Evolutionary conservation across 2,113 vertebrate genomes (phyloP).

Genomic region (Manacus vitellinus): DNA sequence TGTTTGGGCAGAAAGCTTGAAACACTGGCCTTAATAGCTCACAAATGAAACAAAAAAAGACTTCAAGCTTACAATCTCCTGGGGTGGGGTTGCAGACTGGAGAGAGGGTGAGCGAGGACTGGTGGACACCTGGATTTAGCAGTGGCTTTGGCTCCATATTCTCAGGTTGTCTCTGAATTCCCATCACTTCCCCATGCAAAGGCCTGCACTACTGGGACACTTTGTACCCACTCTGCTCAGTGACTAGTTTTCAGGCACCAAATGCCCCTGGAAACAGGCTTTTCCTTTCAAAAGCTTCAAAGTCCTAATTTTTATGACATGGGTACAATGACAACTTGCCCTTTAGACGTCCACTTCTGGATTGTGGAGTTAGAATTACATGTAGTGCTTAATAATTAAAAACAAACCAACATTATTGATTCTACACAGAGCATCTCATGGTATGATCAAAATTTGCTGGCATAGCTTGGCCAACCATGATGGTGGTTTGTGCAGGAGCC

Average conservation of each 20-base stretch:
- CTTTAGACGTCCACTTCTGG: not conserved
- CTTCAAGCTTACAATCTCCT: not conserved
- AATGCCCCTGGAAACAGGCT: not conserved
- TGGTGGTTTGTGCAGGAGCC: not conserved
- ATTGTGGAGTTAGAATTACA: not conserved
- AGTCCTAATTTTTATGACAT: not conserved
- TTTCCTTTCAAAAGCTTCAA: not conserved
- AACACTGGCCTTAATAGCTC: not conserved
- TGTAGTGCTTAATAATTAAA: not conserved
- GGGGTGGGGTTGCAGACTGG: not conserved
- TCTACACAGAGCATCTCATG: not conserved
- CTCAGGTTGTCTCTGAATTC: not conserved
- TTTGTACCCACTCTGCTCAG: not conserved
- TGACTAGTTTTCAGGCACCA: not conserved
- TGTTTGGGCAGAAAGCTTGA: not conserved
- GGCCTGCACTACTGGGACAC: not conserved
- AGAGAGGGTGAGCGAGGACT: not conserved
- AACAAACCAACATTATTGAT: not conserved
- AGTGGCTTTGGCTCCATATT: not conserved
- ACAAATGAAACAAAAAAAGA: not conserved
- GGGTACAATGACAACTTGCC: not conserved
- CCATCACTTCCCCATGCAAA: not conserved
- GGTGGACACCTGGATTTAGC: not conserved
- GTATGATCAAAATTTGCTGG: not conserved
- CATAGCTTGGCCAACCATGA: not conserved